phyloP scores from a whole-genome alignment of 1,140 invertebrate genomes.

The Bombyx mandarina region DNA sequence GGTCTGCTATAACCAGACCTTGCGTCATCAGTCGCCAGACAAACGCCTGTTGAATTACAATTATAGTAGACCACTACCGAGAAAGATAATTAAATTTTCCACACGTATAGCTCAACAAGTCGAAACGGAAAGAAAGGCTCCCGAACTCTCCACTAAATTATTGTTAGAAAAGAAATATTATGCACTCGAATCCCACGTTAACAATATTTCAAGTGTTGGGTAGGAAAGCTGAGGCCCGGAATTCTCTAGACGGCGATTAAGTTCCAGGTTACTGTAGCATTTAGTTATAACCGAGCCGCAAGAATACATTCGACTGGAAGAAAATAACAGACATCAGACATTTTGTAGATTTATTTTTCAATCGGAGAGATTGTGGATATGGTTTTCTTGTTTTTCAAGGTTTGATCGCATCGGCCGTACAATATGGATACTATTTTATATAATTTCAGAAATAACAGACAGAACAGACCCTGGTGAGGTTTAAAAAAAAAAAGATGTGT shows the following conservation, averaged over 20 bases:
- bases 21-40: slow-evolving; percentile 53
- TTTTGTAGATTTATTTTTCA: too few species aligned
- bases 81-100: slow-evolving; percentile 64
- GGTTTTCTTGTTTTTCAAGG: too few species aligned
- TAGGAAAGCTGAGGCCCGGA: slow-evolving; percentile 12
- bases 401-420: too few species aligned
- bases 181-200: slow-evolving; percentile 10
- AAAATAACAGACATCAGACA: too few species aligned
- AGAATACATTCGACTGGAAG: too few species aligned
- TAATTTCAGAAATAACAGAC: neutral
- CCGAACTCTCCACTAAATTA: slow-evolving; percentile 20
- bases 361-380: too few species aligned
- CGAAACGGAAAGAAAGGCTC: slow-evolving; percentile 41
- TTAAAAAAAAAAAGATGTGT: neutral
- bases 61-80: slow-evolving; percentile 38
- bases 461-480: neutral
- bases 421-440: too few species aligned
- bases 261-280: slow-evolving; percentile 28
- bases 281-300: slow-evolving; percentile 23
- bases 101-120: slow-evolving; percentile 33
- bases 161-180: slow-evolving; percentile 13
- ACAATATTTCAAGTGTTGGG: slow-evolving; percentile 15
- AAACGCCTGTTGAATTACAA: slow-evolving; percentile 58
- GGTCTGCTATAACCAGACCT: slow-evolving; percentile 40
- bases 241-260: slow-evolving; percentile 34